phyloP scores from a whole-genome alignment of 1,140 invertebrate genomes.

The Lepidurus apus region DNA sequence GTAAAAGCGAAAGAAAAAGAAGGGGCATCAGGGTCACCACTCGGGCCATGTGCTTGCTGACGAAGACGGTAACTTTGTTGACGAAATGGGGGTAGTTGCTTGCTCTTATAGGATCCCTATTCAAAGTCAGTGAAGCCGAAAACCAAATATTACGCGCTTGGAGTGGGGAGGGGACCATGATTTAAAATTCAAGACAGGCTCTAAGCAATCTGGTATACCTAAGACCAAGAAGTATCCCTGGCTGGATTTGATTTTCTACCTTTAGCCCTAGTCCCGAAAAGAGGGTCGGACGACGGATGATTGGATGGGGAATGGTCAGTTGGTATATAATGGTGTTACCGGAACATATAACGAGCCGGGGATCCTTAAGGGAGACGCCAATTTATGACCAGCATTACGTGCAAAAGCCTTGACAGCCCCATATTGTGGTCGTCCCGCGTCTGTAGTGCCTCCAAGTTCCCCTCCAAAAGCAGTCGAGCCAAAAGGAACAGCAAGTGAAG shows the following conservation, averaged over 20 bases:
- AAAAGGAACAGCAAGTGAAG: background rate
- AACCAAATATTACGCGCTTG: slow-evolving; percentile 13
- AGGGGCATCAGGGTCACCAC: background rate
- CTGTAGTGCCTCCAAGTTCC: background rate
- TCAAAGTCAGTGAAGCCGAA: background rate
- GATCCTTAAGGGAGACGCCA: slow-evolving; percentile 16
- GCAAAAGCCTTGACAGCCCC: slow-evolving; percentile 3
- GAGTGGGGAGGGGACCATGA: background rate
- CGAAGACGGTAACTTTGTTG: slow-evolving; percentile 5
- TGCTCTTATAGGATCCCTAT: background rate
- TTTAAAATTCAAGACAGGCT: background rate
- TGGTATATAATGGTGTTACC: slow-evolving; percentile 16
- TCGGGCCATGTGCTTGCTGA: slow-evolving; percentile 17
- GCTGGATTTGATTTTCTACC: background rate
- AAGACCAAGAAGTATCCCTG: background rate
- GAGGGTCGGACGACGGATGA: background rate
- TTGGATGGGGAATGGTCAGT: slow-evolving; percentile 21
- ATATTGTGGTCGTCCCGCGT: background rate
- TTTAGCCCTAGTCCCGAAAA: background rate
- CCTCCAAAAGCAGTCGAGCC: background rate
- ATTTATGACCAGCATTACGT: slow-evolving; percentile 19
- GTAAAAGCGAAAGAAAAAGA: background rate
- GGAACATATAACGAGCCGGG: slow-evolving; percentile 14
- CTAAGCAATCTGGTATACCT: background rate
- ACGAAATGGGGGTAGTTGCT: background rate